Conservation (phyloP, 2,113 vertebrate genomes). For the Neogobius melanostomus region DNA sequence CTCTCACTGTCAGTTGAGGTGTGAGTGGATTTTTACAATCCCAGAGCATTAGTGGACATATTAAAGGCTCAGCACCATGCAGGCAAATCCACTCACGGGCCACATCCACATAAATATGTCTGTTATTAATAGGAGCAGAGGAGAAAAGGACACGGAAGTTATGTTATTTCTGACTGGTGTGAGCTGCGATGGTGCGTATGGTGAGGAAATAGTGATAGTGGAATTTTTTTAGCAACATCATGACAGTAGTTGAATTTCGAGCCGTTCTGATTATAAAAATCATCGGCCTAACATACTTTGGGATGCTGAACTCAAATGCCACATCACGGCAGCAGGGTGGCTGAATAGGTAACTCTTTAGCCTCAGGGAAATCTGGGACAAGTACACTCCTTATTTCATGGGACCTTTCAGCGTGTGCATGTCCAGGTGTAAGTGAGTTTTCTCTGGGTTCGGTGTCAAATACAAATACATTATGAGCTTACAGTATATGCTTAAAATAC, state of each 20-base stretch:
- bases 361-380: too few relatives aligned
- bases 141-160: background rate
- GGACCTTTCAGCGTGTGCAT: too few relatives aligned
- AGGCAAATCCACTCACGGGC: background rate
- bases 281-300: too few relatives aligned
- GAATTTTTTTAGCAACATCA: background rate
- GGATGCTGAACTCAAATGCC: too few relatives aligned
- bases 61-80: background rate
- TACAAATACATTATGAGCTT: too few relatives aligned
- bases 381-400: too few relatives aligned
- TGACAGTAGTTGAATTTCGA: background rate
- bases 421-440: too few relatives aligned
- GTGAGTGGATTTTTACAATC: slow-evolving; percentile 9
- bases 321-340: too few relatives aligned
- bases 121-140: background rate
- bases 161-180: background rate
- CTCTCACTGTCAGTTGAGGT: slow-evolving; percentile 1
- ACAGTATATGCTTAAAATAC: too few relatives aligned
- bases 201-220: background rate
- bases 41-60: background rate
- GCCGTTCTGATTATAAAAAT: too few relatives aligned
- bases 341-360: too few relatives aligned
- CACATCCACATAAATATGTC: slow-evolving; percentile 4
- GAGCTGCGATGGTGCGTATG: background rate
- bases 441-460: too few relatives aligned